phyloP scores from a whole-genome alignment of 2,888 invertebrate genomes.

The Dryobota labecula region DNA sequence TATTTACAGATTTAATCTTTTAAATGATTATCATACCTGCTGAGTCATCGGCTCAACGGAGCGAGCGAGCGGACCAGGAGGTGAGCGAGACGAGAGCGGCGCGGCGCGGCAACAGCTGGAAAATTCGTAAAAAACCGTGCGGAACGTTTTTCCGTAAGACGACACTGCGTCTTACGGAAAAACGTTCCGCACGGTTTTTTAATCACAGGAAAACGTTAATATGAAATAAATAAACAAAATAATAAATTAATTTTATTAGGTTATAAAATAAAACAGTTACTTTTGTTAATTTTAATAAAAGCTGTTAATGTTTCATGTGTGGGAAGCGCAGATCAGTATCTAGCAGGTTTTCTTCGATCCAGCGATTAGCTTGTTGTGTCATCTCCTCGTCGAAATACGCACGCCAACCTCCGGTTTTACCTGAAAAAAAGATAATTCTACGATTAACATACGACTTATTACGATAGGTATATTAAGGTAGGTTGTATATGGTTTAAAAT shows the following conservation, averaged over 20 bases:
- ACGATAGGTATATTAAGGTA: background rate
- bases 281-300: background rate
- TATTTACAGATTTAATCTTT: too few species aligned
- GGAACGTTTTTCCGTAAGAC: background rate
- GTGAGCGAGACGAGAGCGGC: too few species aligned
- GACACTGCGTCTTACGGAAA: too few species aligned
- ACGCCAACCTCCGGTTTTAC: constrained; percentile 87
- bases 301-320: constrained; percentile 37
- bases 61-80: too few species aligned
- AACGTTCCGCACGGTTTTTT: too few species aligned
- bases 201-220: background rate
- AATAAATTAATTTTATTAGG: background rate
- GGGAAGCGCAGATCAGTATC: constrained; percentile 87
- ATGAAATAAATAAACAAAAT: background rate
- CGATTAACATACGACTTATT: background rate
- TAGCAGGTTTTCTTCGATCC: constrained; percentile 91
- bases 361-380: constrained; percentile 90
- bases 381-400: constrained; percentile 92
- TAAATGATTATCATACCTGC: too few species aligned
- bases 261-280: background rate
- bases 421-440: constrained; percentile 15
- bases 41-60: too few species aligned
- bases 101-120: too few species aligned
- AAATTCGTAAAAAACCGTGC: background rate
- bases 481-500: background rate